Evolutionary conservation across 2,888 invertebrate genomes (phyloP).

Genomic region (Mechanitis messenoides): DNA sequence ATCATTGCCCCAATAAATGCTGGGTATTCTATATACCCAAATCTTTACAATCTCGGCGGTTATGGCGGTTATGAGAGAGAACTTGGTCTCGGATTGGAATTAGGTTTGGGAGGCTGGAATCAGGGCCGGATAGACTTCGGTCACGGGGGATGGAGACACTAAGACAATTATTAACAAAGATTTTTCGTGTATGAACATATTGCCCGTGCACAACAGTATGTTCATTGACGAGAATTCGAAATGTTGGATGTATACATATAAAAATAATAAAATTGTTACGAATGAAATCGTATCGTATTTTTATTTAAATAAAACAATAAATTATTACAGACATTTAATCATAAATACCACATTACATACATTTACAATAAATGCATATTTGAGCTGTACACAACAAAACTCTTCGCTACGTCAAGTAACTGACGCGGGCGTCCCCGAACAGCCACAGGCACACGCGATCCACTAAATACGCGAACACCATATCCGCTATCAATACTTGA

Average conservation of each 20-base stretch:
- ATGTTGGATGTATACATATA: slow-evolving; percentile 3
- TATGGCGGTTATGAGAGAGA: slow-evolving; percentile 11
- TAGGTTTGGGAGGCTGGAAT: slow-evolving; percentile 15
- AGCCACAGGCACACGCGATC: slow-evolving; percentile 91
- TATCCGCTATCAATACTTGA: slow-evolving; percentile 88
- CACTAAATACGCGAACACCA: slow-evolving; percentile 88
- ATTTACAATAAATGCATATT: slow-evolving; percentile 40
- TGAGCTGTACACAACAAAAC: slow-evolving; percentile 29
- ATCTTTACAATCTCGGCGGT: slow-evolving; percentile 10
- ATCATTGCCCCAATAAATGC: neutral
- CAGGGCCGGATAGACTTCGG: slow-evolving; percentile 18
- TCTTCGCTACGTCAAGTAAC: slow-evolving; percentile 32
- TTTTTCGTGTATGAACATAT: slow-evolving; percentile 20
- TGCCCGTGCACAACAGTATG: slow-evolving; percentile 12
- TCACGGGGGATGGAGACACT: slow-evolving; percentile 25
- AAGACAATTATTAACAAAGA: slow-evolving; percentile 10
- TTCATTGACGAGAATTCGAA: slow-evolving; percentile 20
- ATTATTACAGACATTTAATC: slow-evolving; percentile 7
- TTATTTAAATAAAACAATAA: slow-evolving; percentile 13
- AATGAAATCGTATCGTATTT: neutral
- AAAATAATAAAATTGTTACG: neutral
- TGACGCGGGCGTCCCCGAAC: slow-evolving; percentile 85
- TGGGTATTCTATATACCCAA: slow-evolving; percentile 8
- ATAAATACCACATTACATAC: slow-evolving; percentile 35
- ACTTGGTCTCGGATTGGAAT: slow-evolving; percentile 17